phyloP scores from a whole-genome alignment of 2,797 vertebrate species.

The Sebastes matsubarae region DNA sequence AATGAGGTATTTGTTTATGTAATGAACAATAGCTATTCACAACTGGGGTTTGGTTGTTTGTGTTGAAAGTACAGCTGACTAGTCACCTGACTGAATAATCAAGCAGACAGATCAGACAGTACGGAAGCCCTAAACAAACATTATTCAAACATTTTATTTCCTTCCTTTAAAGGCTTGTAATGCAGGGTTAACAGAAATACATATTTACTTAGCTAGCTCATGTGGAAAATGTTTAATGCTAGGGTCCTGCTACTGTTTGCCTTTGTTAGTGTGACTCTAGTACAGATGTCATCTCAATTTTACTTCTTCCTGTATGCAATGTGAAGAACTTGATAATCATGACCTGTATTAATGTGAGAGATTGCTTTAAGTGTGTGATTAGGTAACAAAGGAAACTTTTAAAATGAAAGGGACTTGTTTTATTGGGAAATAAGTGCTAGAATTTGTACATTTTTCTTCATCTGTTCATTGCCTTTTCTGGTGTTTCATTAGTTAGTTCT shows the following conservation, averaged over 20 bases:
- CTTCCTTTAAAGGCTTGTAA: not conserved
- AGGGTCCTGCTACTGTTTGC: not conserved
- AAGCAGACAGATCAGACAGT: not conserved
- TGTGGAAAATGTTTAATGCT: not conserved
- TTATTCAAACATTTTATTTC: not conserved
- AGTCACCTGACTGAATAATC: not conserved
- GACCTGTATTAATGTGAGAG: conserved; percentile 13
- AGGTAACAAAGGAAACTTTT: not conserved
- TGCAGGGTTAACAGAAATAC: too few species aligned
- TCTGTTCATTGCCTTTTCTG: not conserved
- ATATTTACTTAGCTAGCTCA: not conserved
- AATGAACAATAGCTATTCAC: too few species aligned
- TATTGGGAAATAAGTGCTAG: not conserved
- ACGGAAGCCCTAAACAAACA: fast-evolving
- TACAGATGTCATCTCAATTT: not conserved
- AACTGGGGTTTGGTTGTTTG: not conserved
- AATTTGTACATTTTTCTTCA: not conserved
- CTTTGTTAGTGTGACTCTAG: conserved; percentile 4
- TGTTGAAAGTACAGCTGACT: not conserved
- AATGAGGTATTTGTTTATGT: not conserved
- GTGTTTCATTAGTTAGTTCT: conserved; percentile 4
- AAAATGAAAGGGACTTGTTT: not conserved
- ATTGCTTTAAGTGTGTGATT: not conserved
- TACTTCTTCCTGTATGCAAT: conserved; percentile 3
- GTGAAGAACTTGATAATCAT: not conserved